Percentiles rank a stretch among this genome's conserved stretches.
phyloP scores from a whole-genome alignment of 1,140 invertebrate genomes.

The Trichoplusia ni region DNA sequence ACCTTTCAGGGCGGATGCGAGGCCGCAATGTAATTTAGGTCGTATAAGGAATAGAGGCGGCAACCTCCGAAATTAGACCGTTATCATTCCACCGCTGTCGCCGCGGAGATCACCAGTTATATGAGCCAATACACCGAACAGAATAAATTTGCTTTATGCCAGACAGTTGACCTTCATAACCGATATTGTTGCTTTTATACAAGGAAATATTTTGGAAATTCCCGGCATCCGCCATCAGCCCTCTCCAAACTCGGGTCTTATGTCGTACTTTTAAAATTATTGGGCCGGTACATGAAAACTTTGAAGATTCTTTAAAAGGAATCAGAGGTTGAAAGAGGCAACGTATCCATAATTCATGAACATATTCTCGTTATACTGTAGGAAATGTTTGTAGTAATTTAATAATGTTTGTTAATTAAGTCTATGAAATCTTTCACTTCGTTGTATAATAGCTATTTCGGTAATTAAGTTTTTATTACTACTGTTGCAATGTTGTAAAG shows the following conservation, averaged over 20 bases:
- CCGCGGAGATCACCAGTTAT: conserved; percentile 74
- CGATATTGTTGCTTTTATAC: conserved; percentile 76
- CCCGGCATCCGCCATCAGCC: conserved; percentile 52
- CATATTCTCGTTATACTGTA: too few species aligned
- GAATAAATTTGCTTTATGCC: conserved; percentile 80
- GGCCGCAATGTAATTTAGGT: conserved; percentile 75
- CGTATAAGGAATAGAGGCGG: conserved; percentile 62
- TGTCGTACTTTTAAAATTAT: conserved; percentile 60
- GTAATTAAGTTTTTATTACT: too few species aligned
- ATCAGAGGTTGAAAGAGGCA: conserved; percentile 17
- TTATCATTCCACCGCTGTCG: conserved; percentile 78
- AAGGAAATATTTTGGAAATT: conserved; percentile 70
- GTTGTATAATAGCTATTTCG: too few species aligned
- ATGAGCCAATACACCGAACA: conserved; percentile 77
- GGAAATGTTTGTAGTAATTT: too few species aligned
- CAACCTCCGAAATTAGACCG: conserved; percentile 75
- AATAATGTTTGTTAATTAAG: too few species aligned
- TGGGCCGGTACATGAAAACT: conserved; percentile 55
- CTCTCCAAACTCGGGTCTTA: conserved; percentile 48
- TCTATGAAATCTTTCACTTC: too few species aligned
- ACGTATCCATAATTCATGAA: neutral
- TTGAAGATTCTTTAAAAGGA: conserved; percentile 52
- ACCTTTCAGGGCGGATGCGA: conserved; percentile 75
- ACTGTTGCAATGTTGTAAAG: too few species aligned
- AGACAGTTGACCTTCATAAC: conserved; percentile 77